Evolutionary conservation across 2,113 vertebrate genomes (phyloP).

Genomic region (Chitala chitala): DNA sequence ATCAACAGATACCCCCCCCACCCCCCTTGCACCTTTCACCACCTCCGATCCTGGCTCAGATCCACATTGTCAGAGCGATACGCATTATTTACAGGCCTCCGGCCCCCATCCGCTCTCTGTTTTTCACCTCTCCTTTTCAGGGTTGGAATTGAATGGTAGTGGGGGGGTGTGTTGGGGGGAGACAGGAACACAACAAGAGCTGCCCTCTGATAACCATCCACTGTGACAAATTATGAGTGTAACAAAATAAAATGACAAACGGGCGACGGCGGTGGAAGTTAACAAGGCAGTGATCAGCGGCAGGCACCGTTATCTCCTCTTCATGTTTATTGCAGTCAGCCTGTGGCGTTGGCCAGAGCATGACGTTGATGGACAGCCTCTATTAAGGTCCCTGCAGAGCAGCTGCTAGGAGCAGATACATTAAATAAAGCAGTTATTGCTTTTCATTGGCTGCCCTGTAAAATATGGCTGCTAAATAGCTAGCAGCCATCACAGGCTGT

Average conservation of each 20-base stretch:
- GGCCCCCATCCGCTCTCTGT: conserved; percentile 26
- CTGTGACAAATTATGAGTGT: conserved; percentile 61
- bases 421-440: conserved; percentile 97
- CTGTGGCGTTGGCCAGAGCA: conserved; percentile 65
- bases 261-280: conserved; percentile 66
- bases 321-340: conserved; percentile 89
- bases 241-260: conserved; percentile 79
- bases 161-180: not conserved
- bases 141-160: conserved; percentile 30
- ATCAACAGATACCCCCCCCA: conserved; percentile 46
- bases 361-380: conserved; percentile 97
- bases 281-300: conserved; percentile 76
- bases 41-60: conserved; percentile 39
- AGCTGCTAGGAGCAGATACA: conserved; percentile 95
- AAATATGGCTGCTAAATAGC: conserved; percentile 93
- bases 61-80: conserved; percentile 39
- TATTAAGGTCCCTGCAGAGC: conserved; percentile 85
- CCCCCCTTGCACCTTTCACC: conserved; percentile 25
- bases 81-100: conserved; percentile 46
- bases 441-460: conserved; percentile 89
- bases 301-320: conserved; percentile 76
- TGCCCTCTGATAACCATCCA: conserved; percentile 51
- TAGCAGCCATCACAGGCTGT: conserved; percentile 87
- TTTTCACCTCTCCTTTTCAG: conserved; percentile 34
- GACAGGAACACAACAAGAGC: conserved; percentile 21